Conservation (phyloP, 2,113 vertebrate genomes). For the Brachionichthys hirsutus region DNA sequence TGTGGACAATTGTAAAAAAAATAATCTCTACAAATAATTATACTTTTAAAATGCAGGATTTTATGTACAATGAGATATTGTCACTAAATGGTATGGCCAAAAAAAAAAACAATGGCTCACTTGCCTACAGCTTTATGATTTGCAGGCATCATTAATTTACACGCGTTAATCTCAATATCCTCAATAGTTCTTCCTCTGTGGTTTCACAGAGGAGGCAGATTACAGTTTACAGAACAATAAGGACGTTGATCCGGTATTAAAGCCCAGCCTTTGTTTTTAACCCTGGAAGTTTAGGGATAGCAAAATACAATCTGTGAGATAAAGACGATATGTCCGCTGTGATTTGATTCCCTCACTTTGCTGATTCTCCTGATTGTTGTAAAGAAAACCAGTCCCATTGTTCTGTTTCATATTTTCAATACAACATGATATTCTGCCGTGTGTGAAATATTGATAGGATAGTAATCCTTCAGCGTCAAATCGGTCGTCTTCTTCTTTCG, state of each 20-base stretch:
- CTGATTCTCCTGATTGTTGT: constrained; percentile 12
- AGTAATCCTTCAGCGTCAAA: constrained; percentile 56
- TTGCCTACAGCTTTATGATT: constrained; percentile 5
- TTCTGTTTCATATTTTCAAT: constrained; percentile 35
- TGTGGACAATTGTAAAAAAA: too few relatives aligned
- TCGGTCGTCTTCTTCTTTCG: too few relatives aligned
- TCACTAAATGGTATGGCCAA: too few relatives aligned
- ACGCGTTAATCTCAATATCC: constrained; percentile 48
- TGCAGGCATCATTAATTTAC: not conserved
- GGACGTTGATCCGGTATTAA: constrained; percentile 28
- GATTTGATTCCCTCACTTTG: constrained; percentile 14
- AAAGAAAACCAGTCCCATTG: constrained; percentile 30
- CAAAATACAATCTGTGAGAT: constrained; percentile 31
- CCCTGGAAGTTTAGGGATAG: constrained; percentile 15
- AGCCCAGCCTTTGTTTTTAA: constrained; percentile 31
- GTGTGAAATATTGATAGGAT: constrained; percentile 41
- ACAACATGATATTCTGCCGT: constrained; percentile 26
- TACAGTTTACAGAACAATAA: constrained; percentile 57
- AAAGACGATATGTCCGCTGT: constrained; percentile 12
- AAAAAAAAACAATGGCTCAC: not conserved
- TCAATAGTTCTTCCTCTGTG: constrained; percentile 43
- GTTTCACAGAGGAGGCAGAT: constrained; percentile 51
- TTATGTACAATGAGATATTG: too few relatives aligned
- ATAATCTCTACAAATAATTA: too few relatives aligned
- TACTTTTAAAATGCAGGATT: too few relatives aligned